These are phyloP conservation scores for Pterois miles DNA, from an alignment of 2,797 vertebrate species.

Conservation along the genomic window DNA sequence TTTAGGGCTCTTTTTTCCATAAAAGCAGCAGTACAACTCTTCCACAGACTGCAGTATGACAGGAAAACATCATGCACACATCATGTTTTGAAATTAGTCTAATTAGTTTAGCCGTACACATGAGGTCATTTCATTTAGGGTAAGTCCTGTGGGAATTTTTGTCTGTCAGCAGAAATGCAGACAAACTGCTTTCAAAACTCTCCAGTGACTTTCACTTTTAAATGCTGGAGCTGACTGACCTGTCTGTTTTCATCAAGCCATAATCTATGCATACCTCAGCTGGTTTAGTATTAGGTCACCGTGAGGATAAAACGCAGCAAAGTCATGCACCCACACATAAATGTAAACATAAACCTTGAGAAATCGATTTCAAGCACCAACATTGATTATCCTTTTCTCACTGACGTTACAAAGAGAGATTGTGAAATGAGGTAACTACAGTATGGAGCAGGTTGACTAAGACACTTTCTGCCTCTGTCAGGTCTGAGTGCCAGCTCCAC, in stretches of 20 bases:
- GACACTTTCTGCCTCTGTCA: conserved; percentile 12
- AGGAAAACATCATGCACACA: not conserved
- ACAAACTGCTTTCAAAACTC: not conserved
- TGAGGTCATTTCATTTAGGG: not conserved
- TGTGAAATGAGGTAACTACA: not conserved
- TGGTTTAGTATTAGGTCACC: not conserved
- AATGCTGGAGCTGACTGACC: not conserved
- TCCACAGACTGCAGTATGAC: not conserved
- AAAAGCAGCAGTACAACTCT: not conserved
- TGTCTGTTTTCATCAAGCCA: conserved; percentile 4
- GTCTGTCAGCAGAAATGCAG: not conserved
- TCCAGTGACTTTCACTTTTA: not conserved
- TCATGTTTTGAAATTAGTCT: not conserved
- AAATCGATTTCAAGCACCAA: not conserved
- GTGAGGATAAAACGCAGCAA: not conserved
- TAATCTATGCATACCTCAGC: conserved; percentile 27
- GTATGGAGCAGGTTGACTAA: not conserved
- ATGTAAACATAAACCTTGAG: not conserved
- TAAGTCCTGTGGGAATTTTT: not conserved
- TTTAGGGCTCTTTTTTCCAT: not conserved
- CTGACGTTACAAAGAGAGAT: not conserved
- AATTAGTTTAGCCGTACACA: not conserved
- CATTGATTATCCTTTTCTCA: not conserved
- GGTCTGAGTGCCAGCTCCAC: conserved; percentile 50
- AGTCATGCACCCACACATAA: not conserved